phyloP scores from a whole-genome alignment of 2,113 vertebrate species.

The Columba livia region DNA sequence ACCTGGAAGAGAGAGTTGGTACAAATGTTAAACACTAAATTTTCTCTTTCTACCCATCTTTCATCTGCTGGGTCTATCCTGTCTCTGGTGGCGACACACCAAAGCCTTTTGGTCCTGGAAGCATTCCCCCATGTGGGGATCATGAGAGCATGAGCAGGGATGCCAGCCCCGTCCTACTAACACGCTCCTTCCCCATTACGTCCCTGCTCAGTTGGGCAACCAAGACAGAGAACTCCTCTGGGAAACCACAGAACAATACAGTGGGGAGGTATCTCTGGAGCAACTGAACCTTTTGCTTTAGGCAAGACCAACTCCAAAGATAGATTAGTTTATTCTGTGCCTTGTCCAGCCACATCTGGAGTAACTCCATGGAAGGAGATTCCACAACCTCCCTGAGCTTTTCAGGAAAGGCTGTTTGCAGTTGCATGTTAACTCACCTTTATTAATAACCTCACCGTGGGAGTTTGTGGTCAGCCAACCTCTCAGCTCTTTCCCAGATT shows the following conservation, averaged over 20 bases:
- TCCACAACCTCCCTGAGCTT: neutral
- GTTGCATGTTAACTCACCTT: neutral
- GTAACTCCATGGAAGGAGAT: neutral
- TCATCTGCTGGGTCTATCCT: neutral
- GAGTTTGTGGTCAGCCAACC: neutral
- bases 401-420: neutral
- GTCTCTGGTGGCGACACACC: neutral
- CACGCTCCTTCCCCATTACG: neutral
- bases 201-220: neutral
- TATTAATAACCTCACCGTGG: neutral
- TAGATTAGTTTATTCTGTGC: neutral
- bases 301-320: neutral
- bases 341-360: neutral
- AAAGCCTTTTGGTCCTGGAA: neutral
- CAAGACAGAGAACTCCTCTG: neutral
- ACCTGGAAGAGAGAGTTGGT: neutral
- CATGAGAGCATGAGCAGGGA: neutral
- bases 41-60: neutral
- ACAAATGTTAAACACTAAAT: neutral
- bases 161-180: neutral
- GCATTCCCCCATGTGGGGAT: rapidly evolving
- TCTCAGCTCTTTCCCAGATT: neutral
- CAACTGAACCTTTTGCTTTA: neutral
- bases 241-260: neutral
- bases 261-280: neutral